phyloP scores from a whole-genome alignment of 2,797 vertebrate species.

The Betta splendens region DNA sequence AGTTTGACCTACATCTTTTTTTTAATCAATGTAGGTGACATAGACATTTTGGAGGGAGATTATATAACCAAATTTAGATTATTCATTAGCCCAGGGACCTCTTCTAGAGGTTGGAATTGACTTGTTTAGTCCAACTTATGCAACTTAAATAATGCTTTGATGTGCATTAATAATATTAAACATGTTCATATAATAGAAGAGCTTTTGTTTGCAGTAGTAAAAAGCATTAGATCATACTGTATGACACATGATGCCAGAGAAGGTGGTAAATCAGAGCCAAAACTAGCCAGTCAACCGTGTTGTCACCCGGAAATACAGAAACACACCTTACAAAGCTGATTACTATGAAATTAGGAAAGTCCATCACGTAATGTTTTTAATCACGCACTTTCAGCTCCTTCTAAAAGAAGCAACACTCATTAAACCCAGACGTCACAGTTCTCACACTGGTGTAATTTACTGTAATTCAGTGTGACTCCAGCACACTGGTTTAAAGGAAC shows the following conservation, averaged over 20 bases:
- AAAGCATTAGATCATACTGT: no score
- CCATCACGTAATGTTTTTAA: slow-evolving; percentile 24
- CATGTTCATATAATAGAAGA: no score
- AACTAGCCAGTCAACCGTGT: no score
- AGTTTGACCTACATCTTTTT: no score
- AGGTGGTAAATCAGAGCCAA: no score
- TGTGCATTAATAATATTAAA: background rate
- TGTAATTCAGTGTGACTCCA: slow-evolving; percentile 27
- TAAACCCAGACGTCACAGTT: slow-evolving; percentile 22
- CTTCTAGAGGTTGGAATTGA: no score
- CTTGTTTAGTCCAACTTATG: background rate
- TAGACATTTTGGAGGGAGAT: no score
- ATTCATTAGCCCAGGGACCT: no score
- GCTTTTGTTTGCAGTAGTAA: no score
- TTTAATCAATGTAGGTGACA: no score
- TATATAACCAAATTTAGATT: no score
- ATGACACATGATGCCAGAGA: no score
- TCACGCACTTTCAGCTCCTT: slow-evolving; percentile 18
- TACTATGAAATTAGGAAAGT: background rate
- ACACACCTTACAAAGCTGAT: slow-evolving; percentile 24
- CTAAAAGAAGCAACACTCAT: slow-evolving; percentile 27
- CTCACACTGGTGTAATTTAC: slow-evolving; percentile 25
- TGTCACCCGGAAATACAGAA: slow-evolving; percentile 10
- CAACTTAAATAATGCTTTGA: background rate
- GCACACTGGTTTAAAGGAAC: slow-evolving; percentile 43